phyloP scores from a whole-genome alignment of 1,140 invertebrate genomes.

The Calephelis nemesis region DNA sequence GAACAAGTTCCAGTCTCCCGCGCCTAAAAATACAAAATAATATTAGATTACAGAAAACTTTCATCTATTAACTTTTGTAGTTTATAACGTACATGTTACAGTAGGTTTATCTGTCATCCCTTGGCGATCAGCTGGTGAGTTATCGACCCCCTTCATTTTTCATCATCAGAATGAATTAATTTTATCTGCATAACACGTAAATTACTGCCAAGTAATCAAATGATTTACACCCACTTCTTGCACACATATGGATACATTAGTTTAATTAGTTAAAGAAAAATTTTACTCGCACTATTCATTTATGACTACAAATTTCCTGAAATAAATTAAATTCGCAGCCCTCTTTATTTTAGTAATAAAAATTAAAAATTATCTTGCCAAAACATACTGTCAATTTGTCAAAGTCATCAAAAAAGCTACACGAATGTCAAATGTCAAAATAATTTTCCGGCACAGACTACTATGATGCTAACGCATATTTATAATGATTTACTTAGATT shows the following conservation, averaged over 20 bases:
- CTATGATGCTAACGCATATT: too few relatives aligned
- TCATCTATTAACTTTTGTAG: background rate
- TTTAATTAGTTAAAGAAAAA: background rate
- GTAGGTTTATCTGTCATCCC: constrained; percentile 80
- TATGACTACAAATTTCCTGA: constrained; percentile 16
- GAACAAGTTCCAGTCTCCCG: constrained; percentile 93
- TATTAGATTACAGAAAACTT: constrained; percentile 13
- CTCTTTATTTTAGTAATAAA: constrained; percentile 18
- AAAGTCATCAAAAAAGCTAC: constrained; percentile 14
- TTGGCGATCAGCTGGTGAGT: constrained; percentile 59
- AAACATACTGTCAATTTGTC: constrained; percentile 21
- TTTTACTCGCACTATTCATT: constrained; percentile 10
- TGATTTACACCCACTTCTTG: constrained; percentile 34
- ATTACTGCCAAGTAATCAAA: constrained; percentile 41
- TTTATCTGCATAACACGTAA: constrained; percentile 66
- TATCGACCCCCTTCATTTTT: constrained; percentile 77
- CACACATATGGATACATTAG: constrained; percentile 8
- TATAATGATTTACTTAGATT: background rate
- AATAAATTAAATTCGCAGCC: constrained; percentile 11
- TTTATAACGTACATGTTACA: constrained; percentile 79
- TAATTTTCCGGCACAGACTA: too few relatives aligned
- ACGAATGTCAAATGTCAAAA: constrained; percentile 3
- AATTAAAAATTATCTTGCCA: constrained; percentile 21
- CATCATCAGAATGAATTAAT: constrained; percentile 68
- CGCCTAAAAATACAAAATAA: constrained; percentile 81